Base-by-base conservation (phyloP, 2,797 vertebrate species). In the Acanthurus tractus region DNA sequence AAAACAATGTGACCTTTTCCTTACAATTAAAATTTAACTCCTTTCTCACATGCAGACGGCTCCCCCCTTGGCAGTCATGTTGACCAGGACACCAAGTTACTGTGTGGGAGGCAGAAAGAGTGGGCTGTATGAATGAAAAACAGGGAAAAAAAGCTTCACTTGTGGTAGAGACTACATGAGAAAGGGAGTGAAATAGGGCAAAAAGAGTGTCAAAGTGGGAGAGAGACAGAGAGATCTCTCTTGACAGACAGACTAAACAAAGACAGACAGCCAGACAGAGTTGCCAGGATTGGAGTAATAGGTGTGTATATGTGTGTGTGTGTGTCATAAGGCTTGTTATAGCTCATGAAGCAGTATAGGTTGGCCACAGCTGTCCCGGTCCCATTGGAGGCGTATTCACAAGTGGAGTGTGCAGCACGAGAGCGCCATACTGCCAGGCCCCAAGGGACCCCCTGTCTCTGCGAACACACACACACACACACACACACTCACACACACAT, bases 341-440 rank as follows among this genome's bases (percentile, higher is more conserved):
- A 88, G 87, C 90, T 89, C 84, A 85, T 86, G 88, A 93, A 92
- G 89, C 93, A 57, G 88, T 89, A 86, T 88, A 93, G 93, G 89
- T 94, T 92, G 94, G 94, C 92, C 94, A 93, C 94, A 96, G 94
- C 95, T 95, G 95, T 94, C 92, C 90, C 10, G 63, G 85, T 92
- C 92, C 93, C 90, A 83, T 89, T 83, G 92, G 93, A 95, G 91
- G 90, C 83, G 84, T 88, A 91, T 92, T 92, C 91, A 82, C 89
- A 88, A 80, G 89, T 92, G 91, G 89, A 92, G 88, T 87, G 87
- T 78, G 89, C 87, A 88, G 84, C 75, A 75, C 88, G 89, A 87
- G 85, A 79, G 84, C 82, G 87, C 91, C 93, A 93, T 93, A 88
- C 94, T 95, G 95, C 91, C 91, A 89, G 83, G 86, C 93, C 96